Evolutionary conservation across 2,797 vertebrate species (phyloP).

Genomic region (Halcyon badia): DNA sequence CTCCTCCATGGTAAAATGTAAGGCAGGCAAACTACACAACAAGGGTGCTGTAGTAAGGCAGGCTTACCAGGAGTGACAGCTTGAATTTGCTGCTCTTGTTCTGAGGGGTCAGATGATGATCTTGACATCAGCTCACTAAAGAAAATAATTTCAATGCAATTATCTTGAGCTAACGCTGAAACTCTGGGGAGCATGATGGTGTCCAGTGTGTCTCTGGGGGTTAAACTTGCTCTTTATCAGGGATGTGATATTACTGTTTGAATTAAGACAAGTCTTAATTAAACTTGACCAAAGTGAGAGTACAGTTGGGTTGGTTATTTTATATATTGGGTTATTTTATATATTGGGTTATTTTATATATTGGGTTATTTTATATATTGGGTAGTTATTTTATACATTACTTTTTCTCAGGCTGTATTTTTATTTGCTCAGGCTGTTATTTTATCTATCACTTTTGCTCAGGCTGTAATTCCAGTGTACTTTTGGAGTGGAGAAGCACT

Average conservation of each 20-base stretch:
- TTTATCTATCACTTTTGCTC: neutral
- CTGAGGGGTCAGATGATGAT: neutral
- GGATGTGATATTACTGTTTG: neutral
- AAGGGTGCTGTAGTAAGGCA: neutral
- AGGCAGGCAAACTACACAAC: neutral
- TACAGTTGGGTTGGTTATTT: neutral
- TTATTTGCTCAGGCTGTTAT: no score
- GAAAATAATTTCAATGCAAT: constrained; percentile 31
- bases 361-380: neutral
- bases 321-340: no score
- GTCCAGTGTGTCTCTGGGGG: neutral
- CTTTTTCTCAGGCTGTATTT: neutral
- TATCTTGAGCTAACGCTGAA: constrained; percentile 23
- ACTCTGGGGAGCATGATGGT: neutral
- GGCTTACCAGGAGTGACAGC: neutral
- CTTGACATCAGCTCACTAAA: neutral
- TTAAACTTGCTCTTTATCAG: constrained; percentile 6
- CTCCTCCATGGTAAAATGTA: neutral
- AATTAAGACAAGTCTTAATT: constrained; percentile 41
- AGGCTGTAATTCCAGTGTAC: neutral
- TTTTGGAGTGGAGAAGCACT: neutral
- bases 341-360: neutral
- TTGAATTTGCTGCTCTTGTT: neutral
- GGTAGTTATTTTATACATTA: neutral
- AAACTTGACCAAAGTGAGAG: constrained; percentile 3